Evolutionary conservation across 2,113 vertebrate genomes (phyloP).

Genomic region (Myanophis thanlyinensis): DNA sequence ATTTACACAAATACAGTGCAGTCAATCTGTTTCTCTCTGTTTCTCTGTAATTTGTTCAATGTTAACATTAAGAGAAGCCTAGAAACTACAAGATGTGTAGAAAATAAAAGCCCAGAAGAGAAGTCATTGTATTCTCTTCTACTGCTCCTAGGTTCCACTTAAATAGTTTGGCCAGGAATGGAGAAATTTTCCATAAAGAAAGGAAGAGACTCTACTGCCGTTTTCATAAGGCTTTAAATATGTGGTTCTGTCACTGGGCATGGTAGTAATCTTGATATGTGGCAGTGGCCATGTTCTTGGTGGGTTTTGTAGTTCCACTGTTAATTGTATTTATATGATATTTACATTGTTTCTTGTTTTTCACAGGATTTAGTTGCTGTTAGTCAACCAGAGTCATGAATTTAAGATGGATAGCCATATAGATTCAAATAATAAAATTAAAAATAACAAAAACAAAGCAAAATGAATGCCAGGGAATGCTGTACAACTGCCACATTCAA

Average conservation of each 20-base stretch:
- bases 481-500: background rate
- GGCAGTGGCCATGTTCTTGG: background rate
- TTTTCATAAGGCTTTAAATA: background rate
- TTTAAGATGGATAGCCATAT: background rate
- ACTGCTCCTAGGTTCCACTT: too few relatives aligned
- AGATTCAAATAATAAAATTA: background rate
- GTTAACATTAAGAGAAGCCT: background rate
- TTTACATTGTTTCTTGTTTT: background rate
- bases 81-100: too few relatives aligned
- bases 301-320: background rate
- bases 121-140: too few relatives aligned
- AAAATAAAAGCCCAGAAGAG: too few relatives aligned
- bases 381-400: background rate
- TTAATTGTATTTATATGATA: background rate
- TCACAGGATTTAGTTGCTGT: background rate
- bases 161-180: too few relatives aligned
- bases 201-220: background rate
- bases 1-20: too few relatives aligned
- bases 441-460: background rate
- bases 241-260: background rate
- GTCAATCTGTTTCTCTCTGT: too few relatives aligned
- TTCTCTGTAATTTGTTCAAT: background rate
- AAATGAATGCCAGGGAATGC: background rate
- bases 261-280: background rate
- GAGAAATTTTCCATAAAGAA: background rate